phyloP scores from a whole-genome alignment of 2,888 invertebrate species.

The Melinopterus prodromus region DNA sequence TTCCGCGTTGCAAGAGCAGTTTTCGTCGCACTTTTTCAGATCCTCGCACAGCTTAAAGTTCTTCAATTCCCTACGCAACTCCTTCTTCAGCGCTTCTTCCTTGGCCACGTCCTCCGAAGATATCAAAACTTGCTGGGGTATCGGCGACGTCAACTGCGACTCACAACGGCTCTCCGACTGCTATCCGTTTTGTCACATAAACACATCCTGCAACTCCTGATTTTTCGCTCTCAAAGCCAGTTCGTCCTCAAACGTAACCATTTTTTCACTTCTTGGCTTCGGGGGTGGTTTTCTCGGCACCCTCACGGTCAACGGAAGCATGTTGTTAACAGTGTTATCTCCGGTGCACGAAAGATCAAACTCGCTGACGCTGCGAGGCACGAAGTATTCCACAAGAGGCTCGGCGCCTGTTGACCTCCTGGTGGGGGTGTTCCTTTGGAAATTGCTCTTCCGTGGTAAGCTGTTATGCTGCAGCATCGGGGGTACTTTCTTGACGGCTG shows the following conservation, averaged over 20 bases:
- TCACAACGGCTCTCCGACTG: constrained; percentile 48
- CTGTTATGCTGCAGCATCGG: constrained; percentile 62
- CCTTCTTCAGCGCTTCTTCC: constrained; percentile 26
- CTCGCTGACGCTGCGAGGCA: constrained; percentile 84
- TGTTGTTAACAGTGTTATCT: constrained; percentile 60
- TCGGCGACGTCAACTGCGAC: constrained; percentile 38
- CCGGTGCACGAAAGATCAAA: constrained; percentile 75
- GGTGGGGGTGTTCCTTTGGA: constrained; percentile 72
- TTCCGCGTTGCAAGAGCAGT: constrained; percentile 59
- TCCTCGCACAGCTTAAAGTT: constrained; percentile 59
- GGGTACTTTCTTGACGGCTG: constrained; percentile 53
- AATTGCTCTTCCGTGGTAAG: constrained; percentile 65
- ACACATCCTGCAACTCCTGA: constrained; percentile 72
- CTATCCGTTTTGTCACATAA: constrained; percentile 76
- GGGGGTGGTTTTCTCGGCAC: constrained; percentile 56
- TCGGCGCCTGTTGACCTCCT: constrained; percentile 70
- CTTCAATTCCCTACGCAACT: constrained; percentile 44
- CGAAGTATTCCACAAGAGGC: constrained; percentile 81
- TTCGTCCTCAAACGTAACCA: constrained; percentile 85
- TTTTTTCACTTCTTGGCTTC: constrained; percentile 70
- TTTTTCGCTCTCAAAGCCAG: constrained; percentile 59
- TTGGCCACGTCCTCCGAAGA: neutral
- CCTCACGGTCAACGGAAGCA: constrained; percentile 56
- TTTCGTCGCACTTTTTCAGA: constrained; percentile 58
- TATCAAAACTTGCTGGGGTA: constrained; percentile 29